Base-by-base conservation (phyloP, 2,888 invertebrate genomes). In the Lasioglossum pauxillum region DNA sequence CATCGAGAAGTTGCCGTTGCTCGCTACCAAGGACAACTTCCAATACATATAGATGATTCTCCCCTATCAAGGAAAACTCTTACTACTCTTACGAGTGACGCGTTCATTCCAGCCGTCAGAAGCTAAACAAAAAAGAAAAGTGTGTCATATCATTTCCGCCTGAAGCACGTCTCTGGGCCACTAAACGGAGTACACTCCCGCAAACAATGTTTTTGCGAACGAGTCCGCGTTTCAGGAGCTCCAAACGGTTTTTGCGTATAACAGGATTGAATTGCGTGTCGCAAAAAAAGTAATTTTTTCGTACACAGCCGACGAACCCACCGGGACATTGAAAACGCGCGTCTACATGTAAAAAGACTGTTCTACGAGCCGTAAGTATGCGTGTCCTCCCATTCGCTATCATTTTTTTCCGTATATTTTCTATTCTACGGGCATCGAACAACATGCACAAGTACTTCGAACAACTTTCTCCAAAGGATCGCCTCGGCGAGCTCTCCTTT, bases 1-100 rank as follows among this genome's bases (percentile, higher is more conserved):
- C 91, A 96, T 97, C 85, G 97, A 97, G 94, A 97, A 97, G 91
- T 96, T 97, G 93, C 97, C 97, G 82, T 95, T 97, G 89, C 94
- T 97, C 85, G 96, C 96, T 88, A 95, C 96, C 87, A 97, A 96
- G 92, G 97, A 97, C 87, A 97, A 97, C 93, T 97, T 96, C 95
- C 97, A 97, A 95, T 97, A 97, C 94, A 97, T 97, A 94, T 97
- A 97, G 95, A 83, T 72, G 83, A 74, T 78, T 57, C n/a, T 57
- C 81, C 78, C 57, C 83, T 78, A 76, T 78, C 71, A 75, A 78
- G 75, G 60, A 72, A 60, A 75, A n/a, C n/a, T n/a, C n/a, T n/a
- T n/a, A n/a, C n/a, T n/a, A n/a, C n/a, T 83, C 83, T n/a, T 57
- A 80, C 38, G 60, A 46, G 60, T 41, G 76, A 81, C 78, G 72